Base-by-base conservation (phyloP, 1,140 invertebrate species). In the Rhopalosiphum padi region DNA sequence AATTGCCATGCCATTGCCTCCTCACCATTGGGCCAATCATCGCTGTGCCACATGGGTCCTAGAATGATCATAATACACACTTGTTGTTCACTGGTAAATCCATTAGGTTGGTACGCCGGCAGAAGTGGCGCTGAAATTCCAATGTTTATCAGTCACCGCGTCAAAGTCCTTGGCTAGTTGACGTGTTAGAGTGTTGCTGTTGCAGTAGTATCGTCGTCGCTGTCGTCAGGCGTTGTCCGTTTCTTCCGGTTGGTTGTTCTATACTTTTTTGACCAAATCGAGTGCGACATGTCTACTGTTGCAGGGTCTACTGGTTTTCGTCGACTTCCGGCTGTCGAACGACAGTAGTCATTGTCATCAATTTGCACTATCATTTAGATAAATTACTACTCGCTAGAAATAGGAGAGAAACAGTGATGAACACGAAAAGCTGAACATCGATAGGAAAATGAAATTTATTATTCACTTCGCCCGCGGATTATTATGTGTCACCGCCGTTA, bases 141-240 rank as follows among this genome's bases (percentile, higher is more conserved):
- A 53, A 85, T 22, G 68, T 93, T 86, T 51, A 93, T 93, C 91
- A 93, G 60, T 91, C 90, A 83, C 90, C 8, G 90, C 85, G 35
- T 48, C 15, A n/a, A 35, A 83, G 91, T 86, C 91, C 91, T 93
- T 93, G 91, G 51, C 68, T 18, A 22, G 91, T 91, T 11, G 22
- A 82, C 90, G 91, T 82, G 91, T 77, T 48, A 48, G 48, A 37
- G 15, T 15, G n/a, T 18, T 82, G 11, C 35, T 37, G 88, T 7
- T 35, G 51, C n/a, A 8, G 30, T n/a, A 1, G 30, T 41, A 5
- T 37, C n/a, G 46, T 92, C 8, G 41, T 35, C n/a, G 9, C 21
- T 21, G 43, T 2, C 15, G 77, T 18, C 21, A 21, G 37, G 5
- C 35, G 41, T 86, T 30, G 41, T 43, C 5, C 5, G 77, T 15